Evolutionary conservation across 2,888 invertebrate species (phyloP).

Genomic region (Hirtodrosophila duncani): DNA sequence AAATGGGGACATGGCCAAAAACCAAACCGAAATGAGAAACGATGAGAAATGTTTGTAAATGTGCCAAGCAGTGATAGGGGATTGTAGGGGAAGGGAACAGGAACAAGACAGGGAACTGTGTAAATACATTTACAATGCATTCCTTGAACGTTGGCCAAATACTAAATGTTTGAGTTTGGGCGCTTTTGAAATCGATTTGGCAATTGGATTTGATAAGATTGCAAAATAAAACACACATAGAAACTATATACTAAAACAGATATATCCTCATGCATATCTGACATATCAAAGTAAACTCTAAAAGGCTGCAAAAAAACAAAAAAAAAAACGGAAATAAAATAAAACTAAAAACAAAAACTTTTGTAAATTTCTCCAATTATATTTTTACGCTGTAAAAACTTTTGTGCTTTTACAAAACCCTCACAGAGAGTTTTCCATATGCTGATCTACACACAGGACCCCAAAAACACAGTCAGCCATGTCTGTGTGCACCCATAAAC

Average conservation of each 20-base stretch:
- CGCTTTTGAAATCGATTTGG: slow-evolving; percentile 40
- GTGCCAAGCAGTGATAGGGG: no score
- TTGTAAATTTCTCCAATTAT: slow-evolving; percentile 68
- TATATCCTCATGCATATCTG: slow-evolving; percentile 1
- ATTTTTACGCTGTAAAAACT: slow-evolving; percentile 70
- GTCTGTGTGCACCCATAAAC: slow-evolving; percentile 29
- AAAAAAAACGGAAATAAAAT: slow-evolving; percentile 26
- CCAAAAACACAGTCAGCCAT: slow-evolving; percentile 24
- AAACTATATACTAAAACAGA: no score
- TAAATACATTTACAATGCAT: slow-evolving; percentile 61
- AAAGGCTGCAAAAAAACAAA: slow-evolving; percentile 17
- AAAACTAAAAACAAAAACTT: slow-evolving; percentile 23
- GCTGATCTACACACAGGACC: slow-evolving; percentile 51
- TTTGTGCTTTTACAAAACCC: slow-evolving; percentile 39
- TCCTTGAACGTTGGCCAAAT: slow-evolving; percentile 52
- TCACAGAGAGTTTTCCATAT: slow-evolving; percentile 32
- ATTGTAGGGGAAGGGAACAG: no score
- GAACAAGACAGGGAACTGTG: slow-evolving; percentile 53
- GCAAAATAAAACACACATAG: neutral
- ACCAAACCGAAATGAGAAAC: slow-evolving; percentile 26
- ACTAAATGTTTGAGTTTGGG: slow-evolving; percentile 30
- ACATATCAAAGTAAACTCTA: neutral
- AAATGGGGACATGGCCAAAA: slow-evolving; percentile 41
- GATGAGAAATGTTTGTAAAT: slow-evolving; percentile 44
- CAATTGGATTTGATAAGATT: slow-evolving; percentile 32